phyloP scores from a whole-genome alignment of 2,888 invertebrate species.

The Adineta ricciae region DNA sequence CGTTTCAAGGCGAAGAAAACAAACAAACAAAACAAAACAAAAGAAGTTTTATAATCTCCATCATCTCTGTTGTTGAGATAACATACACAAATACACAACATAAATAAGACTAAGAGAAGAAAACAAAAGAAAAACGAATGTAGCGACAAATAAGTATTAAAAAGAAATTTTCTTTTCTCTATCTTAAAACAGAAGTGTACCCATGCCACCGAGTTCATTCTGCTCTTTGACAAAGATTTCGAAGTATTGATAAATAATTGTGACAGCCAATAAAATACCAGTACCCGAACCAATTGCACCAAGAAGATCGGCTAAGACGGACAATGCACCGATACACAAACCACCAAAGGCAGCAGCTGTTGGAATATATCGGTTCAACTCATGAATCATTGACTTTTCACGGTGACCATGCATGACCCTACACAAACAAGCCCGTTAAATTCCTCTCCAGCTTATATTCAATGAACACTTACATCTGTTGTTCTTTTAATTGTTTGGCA shows the following conservation, averaged over 20 bases:
- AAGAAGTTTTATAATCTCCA: too few species aligned
- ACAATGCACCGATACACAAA: conserved; percentile 94
- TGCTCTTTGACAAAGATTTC: conserved; percentile 99
- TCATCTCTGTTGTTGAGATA: too few species aligned
- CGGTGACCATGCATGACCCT: conserved; percentile 91
- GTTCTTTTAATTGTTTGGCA: conserved; percentile 95
- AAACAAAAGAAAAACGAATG: too few species aligned
- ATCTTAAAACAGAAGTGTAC: conserved; percentile 81
- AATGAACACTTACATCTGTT: conserved; percentile 67
- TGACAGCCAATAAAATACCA: conserved; percentile 93
- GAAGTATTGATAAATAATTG: conserved; percentile 99
- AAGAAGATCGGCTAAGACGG: conserved; percentile 93
- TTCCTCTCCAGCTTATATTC: too few species aligned
- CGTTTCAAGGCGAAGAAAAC: too few species aligned
- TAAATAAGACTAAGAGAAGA: too few species aligned
- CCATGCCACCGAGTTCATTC: conserved; percentile 98
- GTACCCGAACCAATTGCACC: conserved; percentile 91
- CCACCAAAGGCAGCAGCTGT: conserved; percentile 99
- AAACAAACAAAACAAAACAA: too few species aligned
- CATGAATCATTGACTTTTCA: conserved; percentile 97
- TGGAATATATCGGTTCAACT: conserved; percentile 96
- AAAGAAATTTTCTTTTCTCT: neutral
- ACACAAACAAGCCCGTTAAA: too few species aligned
- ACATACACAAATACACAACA: too few species aligned
- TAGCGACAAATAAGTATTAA: too few species aligned